phyloP scores from a whole-genome alignment of 1,140 invertebrate genomes.

The Argopecten irradians region DNA sequence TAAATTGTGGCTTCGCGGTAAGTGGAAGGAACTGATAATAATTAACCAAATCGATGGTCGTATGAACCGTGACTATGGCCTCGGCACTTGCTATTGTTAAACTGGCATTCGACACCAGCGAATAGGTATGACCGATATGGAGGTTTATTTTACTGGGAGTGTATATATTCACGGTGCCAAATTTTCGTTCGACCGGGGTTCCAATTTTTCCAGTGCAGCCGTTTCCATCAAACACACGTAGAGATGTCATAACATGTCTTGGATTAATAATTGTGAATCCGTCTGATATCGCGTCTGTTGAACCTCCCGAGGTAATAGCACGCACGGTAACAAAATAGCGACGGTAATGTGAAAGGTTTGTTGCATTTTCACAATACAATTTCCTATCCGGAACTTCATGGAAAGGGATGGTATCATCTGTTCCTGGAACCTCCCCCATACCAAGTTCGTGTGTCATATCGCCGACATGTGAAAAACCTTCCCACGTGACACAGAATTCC shows the following conservation, averaged over 20 bases:
- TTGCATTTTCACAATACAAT: neutral
- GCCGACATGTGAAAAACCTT: conserved; percentile 53
- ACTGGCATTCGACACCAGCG: neutral
- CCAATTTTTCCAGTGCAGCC: neutral
- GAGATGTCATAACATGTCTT: neutral
- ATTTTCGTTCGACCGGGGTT: neutral
- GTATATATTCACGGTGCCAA: neutral
- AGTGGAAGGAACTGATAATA: neutral
- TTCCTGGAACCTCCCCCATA: conserved; percentile 42
- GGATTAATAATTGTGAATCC: conserved; percentile 36
- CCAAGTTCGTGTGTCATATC: conserved; percentile 49
- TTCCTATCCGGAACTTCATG: neutral
- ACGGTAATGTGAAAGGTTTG: neutral
- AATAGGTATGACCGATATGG: neutral
- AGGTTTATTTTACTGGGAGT: neutral
- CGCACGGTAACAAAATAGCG: conserved; percentile 28
- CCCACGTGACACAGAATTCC: conserved; percentile 48
- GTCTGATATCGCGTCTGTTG: conserved; percentile 29
- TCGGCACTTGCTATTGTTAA: neutral
- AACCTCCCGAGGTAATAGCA: conserved; percentile 6
- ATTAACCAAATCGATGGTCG: neutral
- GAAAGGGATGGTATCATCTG: conserved; percentile 38
- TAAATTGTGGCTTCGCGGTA: neutral
- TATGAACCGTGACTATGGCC: neutral
- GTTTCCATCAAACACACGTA: conserved; percentile 27